phyloP scores from a whole-genome alignment of 2,888 invertebrate species.

The Merodon equestris region DNA sequence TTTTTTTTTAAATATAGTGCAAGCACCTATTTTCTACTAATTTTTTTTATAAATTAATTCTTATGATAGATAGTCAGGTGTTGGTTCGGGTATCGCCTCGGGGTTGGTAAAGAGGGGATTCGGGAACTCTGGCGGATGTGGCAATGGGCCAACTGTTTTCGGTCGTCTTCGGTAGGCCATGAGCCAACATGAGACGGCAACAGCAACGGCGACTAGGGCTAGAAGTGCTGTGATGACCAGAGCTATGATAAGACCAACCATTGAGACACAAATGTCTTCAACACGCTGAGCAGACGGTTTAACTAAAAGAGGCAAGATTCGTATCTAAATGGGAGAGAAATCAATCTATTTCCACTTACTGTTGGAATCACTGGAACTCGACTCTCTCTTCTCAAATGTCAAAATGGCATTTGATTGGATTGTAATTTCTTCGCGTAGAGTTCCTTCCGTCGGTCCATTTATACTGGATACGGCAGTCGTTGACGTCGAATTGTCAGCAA shows the following conservation, averaged over 20 bases:
- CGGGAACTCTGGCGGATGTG: constrained; percentile 97
- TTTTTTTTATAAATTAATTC: constrained; percentile 50
- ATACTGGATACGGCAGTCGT: constrained; percentile 82
- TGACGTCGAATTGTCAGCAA: constrained; percentile 76
- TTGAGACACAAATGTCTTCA: constrained; percentile 95
- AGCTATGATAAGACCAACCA: constrained; percentile 95
- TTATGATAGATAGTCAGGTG: constrained; percentile 87
- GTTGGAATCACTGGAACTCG: constrained; percentile 89
- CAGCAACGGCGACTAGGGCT: constrained; percentile 95
- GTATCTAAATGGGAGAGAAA: too few relatives aligned
- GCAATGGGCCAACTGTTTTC: constrained; percentile 92
- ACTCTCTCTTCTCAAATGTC: constrained; percentile 92
- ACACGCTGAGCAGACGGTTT: constrained; percentile 80
- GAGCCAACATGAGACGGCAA: constrained; percentile 96
- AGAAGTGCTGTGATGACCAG: constrained; percentile 93
- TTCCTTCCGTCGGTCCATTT: constrained; percentile 84
- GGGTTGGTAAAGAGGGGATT: constrained; percentile 93
- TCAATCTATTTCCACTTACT: constrained; percentile 79
- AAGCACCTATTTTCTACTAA: constrained; percentile 59
- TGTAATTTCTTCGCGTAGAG: constrained; percentile 94
- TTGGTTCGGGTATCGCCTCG: constrained; percentile 89
- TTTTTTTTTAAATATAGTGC: constrained; percentile 50
- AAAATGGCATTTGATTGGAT: constrained; percentile 95
- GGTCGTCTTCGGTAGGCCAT: constrained; percentile 95
- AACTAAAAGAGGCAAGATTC: constrained; percentile 71